phyloP scores from a whole-genome alignment of 1,140 invertebrate genomes.

The Lepidurus packardi region DNA sequence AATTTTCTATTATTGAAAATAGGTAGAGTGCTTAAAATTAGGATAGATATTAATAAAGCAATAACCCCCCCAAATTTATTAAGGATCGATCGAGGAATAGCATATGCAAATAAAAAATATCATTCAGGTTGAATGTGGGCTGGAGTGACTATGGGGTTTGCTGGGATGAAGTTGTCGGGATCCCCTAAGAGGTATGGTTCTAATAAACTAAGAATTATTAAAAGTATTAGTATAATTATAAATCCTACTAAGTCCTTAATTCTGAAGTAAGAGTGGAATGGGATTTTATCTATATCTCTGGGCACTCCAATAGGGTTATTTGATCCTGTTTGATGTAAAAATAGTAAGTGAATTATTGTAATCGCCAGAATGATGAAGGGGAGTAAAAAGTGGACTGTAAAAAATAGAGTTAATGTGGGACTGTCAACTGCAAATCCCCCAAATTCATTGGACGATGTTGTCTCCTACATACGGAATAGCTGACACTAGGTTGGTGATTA shows the following conservation, averaged over 20 bases:
- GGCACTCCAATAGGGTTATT: conserved; percentile 56
- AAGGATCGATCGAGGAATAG: conserved; percentile 64
- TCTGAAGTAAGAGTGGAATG: conserved; percentile 53
- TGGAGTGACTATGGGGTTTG: too few species aligned
- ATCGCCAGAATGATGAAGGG: conserved; percentile 58
- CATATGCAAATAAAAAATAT: conserved; percentile 70
- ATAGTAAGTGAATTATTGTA: conserved; percentile 56
- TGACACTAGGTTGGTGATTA: too few species aligned
- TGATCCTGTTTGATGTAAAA: conserved; percentile 56
- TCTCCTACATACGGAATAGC: conserved; percentile 58
- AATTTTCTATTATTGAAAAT: conserved; percentile 51
- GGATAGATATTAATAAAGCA: conserved; percentile 55
- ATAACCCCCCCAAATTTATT: conserved; percentile 68
- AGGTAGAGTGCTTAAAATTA: conserved; percentile 55
- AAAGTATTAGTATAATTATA: conserved; percentile 49
- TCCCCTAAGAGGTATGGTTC: conserved; percentile 57
- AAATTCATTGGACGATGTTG: conserved; percentile 57
- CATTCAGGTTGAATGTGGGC: conserved; percentile 67
- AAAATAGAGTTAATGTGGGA: conserved; percentile 62
- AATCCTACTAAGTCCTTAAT: conserved; percentile 56
- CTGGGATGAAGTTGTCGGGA: conserved; percentile 62
- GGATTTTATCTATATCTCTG: conserved; percentile 56
- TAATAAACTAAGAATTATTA: conserved; percentile 43
- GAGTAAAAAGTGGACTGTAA: conserved; percentile 62
- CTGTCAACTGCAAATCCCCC: conserved; percentile 64